A percentile compares a stretch with the other conserved stretches of the same genome.
These are phyloP conservation scores for Parauchenoglanis ngamensis DNA, from an alignment of 2,797 vertebrate genomes.

Conservation along the genomic window DNA sequence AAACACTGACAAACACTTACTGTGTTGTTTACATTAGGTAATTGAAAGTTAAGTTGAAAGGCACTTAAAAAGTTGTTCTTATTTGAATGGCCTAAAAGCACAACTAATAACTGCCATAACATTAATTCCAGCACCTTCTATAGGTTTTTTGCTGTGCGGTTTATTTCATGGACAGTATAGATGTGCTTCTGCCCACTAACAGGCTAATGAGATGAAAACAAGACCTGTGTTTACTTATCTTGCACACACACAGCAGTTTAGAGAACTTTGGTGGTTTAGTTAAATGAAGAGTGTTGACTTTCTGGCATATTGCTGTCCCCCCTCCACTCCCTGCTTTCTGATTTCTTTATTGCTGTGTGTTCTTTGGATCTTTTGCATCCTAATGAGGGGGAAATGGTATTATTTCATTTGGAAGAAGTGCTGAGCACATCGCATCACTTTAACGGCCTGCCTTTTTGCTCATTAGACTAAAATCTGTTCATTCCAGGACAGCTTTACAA, in stretches of 20 bases:
- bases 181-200: conserved; percentile 11
- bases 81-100: conserved; percentile 5
- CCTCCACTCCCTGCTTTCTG: conserved; percentile 53
- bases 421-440: conserved; percentile 79
- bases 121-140: not conserved
- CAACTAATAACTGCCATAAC: conserved; percentile 1
- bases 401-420: conserved; percentile 83
- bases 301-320: conserved; percentile 63
- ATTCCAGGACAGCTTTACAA: conserved; percentile 82
- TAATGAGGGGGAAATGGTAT: conserved; percentile 79
- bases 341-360: conserved; percentile 75
- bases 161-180: conserved; percentile 20
- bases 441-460: conserved; percentile 82
- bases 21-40: conserved; percentile 31
- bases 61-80: conserved; percentile 25
- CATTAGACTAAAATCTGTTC: conserved; percentile 85
- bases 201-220: conserved; percentile 27
- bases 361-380: conserved; percentile 80
- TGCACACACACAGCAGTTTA: conserved; percentile 35
- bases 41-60: conserved; percentile 15
- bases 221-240: conserved; percentile 22
- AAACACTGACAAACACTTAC: not conserved
- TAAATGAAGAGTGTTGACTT: conserved; percentile 72
- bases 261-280: conserved; percentile 56
- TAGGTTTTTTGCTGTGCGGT: conserved; percentile 3